These are phyloP conservation scores for Florisuga fusca DNA, from an alignment of 2,797 vertebrate genomes.

Conservation along the genomic window DNA sequence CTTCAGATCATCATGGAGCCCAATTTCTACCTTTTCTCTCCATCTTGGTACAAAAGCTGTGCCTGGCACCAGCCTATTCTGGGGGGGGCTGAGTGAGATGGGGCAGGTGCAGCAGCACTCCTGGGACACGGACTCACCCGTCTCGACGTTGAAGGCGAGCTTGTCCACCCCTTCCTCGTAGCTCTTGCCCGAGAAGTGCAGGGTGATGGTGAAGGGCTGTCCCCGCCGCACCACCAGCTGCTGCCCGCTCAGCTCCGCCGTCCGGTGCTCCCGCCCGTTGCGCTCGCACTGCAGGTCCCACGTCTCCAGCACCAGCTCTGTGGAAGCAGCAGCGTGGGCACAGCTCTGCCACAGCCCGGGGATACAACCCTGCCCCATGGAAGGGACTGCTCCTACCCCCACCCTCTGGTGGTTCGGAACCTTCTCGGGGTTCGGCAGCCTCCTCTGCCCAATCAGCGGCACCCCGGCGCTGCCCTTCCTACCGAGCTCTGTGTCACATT, in stretches of 20 bases:
- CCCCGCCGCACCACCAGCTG: constrained; percentile 90
- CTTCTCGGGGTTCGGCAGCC: too few species aligned
- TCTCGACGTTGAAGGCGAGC: constrained; percentile 83
- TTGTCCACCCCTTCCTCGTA: constrained; percentile 83
- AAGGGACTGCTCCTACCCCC: background rate
- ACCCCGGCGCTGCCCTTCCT: too few species aligned
- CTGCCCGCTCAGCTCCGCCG: constrained; percentile 79
- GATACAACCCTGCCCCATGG: accelerated
- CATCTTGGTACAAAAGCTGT: background rate
- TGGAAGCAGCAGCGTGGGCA: accelerated
- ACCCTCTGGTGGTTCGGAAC: accelerated
- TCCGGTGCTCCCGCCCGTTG: constrained; percentile 88
- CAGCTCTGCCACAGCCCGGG: accelerated
- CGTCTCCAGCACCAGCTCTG: constrained; percentile 85
- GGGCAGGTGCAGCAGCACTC: background rate
- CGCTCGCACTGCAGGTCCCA: constrained; percentile 85
- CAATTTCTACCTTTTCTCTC: background rate
- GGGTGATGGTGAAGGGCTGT: constrained; percentile 84
- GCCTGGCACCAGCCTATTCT: background rate
- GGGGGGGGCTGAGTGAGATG: too few species aligned
- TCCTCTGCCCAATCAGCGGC: too few species aligned
- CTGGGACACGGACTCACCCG: constrained; percentile 78
- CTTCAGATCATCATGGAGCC: background rate
- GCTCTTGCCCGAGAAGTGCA: constrained; percentile 82
- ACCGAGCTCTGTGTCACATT: too few species aligned